A percentile compares a stretch with the other conserved stretches of the same genome.
These are phyloP conservation scores for Agrilus planipennis DNA, from an alignment of 1,140 invertebrate species.

Conservation along the genomic window DNA sequence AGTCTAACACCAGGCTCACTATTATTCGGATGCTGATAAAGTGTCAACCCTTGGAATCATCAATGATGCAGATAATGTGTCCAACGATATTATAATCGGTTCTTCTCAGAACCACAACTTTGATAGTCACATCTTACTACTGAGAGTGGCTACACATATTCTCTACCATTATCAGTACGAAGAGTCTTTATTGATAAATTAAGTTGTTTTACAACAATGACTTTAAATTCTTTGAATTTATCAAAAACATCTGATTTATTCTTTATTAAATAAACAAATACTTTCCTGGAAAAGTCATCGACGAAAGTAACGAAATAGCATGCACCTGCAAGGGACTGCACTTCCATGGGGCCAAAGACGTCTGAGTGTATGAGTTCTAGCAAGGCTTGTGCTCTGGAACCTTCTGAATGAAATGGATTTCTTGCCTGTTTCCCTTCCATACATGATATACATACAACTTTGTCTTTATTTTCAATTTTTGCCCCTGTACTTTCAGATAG, in stretches of 20 bases:
- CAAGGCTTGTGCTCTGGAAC: conserved; percentile 11
- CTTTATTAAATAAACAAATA: conserved; percentile 30
- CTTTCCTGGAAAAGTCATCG: conserved; percentile 28
- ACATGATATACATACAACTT: conserved; percentile 14
- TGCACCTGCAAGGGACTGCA: conserved; percentile 18
- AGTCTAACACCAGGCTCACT: too few relatives aligned
- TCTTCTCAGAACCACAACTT: too few relatives aligned
- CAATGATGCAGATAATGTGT: too few relatives aligned
- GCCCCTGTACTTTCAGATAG: conserved; percentile 10
- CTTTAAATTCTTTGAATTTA: conserved; percentile 24
- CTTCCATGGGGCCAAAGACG: conserved; percentile 27
- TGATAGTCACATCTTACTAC: too few relatives aligned
- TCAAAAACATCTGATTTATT: conserved; percentile 22
- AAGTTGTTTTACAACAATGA: conserved; percentile 23
- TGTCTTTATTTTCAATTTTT: neutral
- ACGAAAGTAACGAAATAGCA: conserved; percentile 31
- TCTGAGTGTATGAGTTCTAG: conserved; percentile 26
- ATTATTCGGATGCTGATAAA: too few relatives aligned
- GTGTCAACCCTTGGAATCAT: too few relatives aligned
- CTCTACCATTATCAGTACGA: conserved; percentile 23
- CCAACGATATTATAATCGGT: too few relatives aligned
- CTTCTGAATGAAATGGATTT: conserved; percentile 16
- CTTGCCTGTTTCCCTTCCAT: conserved; percentile 20
- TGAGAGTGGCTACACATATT: too few relatives aligned
- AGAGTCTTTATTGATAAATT: conserved; percentile 1